Base-by-base conservation (phyloP, 2,888 invertebrate genomes). In the Drosophila tripunctata region DNA sequence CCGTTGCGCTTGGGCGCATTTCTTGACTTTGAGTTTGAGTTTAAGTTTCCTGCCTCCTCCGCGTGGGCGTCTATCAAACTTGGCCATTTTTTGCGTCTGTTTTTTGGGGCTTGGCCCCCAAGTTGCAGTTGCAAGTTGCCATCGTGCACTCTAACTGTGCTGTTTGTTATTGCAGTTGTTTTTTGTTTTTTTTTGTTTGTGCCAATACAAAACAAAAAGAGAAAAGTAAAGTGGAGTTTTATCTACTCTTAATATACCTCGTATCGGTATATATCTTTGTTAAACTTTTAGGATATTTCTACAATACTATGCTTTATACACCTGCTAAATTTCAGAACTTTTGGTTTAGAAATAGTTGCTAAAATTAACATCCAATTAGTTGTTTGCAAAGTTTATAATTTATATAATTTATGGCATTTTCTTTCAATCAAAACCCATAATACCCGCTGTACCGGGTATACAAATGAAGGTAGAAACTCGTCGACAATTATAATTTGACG, bases 401-500 rank as follows among this genome's bases (percentile, higher is more conserved):
- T n/a, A n/a, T n/a, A n/a, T n/a, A n/a, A n/a, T n/a, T n/a, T n/a
- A n/a, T n/a, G n/a, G n/a, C n/a, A n/a, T n/a, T n/a, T n/a, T n/a
- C n/a, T n/a, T n/a, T n/a, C n/a, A n/a, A n/a, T n/a, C n/a, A n/a
- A 27, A 27, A 10, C 27, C 27, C 4, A 6, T 10, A 3, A 2
- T 10, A 10, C 27, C 27, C 27, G 3, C 10, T 0, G 1, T 27
- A 8, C 27, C 4, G 27, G 27, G 10, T 10, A 10, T 27, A 14
- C 10, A 12, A 43, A 54, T 50, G 60, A 54, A 72, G 45, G 54
- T 45, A 71, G 50, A 60, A 48, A 66, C 86, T 85, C 62, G 82
- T 63, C 78, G 85, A 81, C 87, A 87, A 82, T 82, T 82, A 82
- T 82, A 87, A 85, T 87, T 82, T 82, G 88, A 85, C 88, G 86